Conservation (phyloP, 2,797 vertebrate species). For the Hydrocynus forskahlii region DNA sequence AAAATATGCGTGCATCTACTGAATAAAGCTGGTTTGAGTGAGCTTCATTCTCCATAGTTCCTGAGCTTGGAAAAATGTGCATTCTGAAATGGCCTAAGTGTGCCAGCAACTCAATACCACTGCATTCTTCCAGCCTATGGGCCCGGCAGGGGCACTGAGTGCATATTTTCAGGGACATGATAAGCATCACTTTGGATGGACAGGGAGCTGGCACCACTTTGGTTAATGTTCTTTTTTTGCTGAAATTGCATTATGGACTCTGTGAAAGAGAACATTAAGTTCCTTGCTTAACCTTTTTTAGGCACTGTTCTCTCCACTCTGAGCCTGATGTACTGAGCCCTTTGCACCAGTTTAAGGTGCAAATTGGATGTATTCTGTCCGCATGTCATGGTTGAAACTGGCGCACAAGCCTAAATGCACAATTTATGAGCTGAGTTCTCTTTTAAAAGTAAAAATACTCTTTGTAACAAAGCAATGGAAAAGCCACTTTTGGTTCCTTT, state of each 20-base stretch:
- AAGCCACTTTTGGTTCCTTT: no score
- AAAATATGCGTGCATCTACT: constrained; percentile 32
- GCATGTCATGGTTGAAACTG: no score
- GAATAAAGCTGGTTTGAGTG: constrained; percentile 48
- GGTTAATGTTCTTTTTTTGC: constrained; percentile 44
- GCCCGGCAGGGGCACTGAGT: constrained; percentile 57
- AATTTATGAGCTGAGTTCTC: no score
- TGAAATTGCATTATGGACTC: constrained; percentile 55
- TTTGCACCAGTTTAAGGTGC: no score
- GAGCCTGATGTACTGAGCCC: background rate
- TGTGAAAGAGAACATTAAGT: constrained; percentile 50
- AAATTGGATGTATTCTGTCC: no score
- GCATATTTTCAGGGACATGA: constrained; percentile 59
- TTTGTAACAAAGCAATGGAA: no score
- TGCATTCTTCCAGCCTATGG: constrained; percentile 48
- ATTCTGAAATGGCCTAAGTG: constrained; percentile 44
- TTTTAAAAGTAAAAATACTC: no score
- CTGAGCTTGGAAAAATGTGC: constrained; percentile 58
- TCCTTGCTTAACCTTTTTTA: constrained; percentile 39
- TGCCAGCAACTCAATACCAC: constrained; percentile 58
- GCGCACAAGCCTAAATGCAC: no score
- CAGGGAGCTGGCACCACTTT: constrained; percentile 39
- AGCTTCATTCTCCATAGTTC: constrained; percentile 49
- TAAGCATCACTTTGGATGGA: constrained; percentile 61
- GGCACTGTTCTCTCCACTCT: constrained; percentile 27